Evolutionary conservation across 37 sponge, comb jelly and placozoan genomes (phyloP), one percentile per base, ranked within the genome.

Genomic region (Diacarnus erythraeanus): DNA sequence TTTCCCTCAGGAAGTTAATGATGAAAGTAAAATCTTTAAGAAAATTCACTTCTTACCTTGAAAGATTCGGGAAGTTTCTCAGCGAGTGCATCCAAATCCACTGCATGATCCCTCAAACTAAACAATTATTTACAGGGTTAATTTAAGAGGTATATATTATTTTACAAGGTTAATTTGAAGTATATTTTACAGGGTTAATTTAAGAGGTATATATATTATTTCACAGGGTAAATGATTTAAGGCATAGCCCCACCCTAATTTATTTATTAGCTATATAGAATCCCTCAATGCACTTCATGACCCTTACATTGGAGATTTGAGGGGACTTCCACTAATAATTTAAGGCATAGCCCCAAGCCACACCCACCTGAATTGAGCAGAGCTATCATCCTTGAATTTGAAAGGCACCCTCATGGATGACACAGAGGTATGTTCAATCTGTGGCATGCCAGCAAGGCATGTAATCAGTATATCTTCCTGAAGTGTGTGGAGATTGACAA

Each of bases 401-500:
- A 84, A 84, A 1, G 78, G 85, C 3, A 47, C 35, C 2, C 85
- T 41, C 47, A 84, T 15, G 51, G 64, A 39, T 51, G 64, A 42
- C 25, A 77, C 37, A 38, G 71, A 64, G 61, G 77, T 22, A 12
- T 26, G 37, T n/a, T 66, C 72, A 26, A 90, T 85, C 43, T 82
- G 54, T 1, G 91, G 91, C 72, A 78, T 86, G 21, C 91, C 91
- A 0, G 78, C 82, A 0, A 90, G 38, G 38, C 54, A 86, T 9
- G 57, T 57, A 26, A 61, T 39, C 15, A 85, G 38, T 0, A 90
- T 56, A 47, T 85, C 91, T 6, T 90, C 86, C 78, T 90, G 91
- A 10, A 90, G 83, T 18, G 38, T 33, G 12, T 69, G 57, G 0
- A 86, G 77, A 64, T 86, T 47, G 57, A 85, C 57, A 30, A 88